Percentiles rank a stretch among this genome's conserved stretches.
These are phyloP conservation scores for Pyrrhosoma nymphula DNA, from an alignment of 2,888 invertebrate species.

Conservation along the genomic window DNA sequence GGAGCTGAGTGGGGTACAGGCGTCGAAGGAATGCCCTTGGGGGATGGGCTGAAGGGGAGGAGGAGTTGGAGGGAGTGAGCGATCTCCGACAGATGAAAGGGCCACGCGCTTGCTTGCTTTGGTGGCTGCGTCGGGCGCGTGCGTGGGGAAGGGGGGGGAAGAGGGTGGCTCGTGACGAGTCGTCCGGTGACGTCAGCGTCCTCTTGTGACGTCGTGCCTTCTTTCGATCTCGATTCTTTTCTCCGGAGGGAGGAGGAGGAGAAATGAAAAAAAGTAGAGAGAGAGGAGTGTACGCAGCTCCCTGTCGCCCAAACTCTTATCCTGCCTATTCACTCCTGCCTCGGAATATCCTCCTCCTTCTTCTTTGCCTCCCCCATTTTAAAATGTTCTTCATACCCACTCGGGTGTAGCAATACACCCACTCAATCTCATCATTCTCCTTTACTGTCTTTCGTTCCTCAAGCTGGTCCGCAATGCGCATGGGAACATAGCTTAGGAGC, in stretches of 20 bases:
- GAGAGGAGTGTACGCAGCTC: conserved; percentile 67
- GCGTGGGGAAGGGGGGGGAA: neutral
- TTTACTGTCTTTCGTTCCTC: conserved; percentile 68
- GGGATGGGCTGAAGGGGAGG: neutral
- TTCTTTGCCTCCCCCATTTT: conserved; percentile 69
- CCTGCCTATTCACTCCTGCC: conserved; percentile 69
- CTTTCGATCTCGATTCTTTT: conserved; percentile 53
- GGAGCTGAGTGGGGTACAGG: neutral
- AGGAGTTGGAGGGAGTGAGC: neutral
- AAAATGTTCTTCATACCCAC: neutral
- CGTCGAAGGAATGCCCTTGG: neutral
- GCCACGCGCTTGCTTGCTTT: conserved; percentile 32
- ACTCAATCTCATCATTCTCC: neutral
- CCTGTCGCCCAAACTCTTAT: conserved; percentile 68
- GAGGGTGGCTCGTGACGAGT: conserved; percentile 28
- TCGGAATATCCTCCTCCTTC: conserved; percentile 69
- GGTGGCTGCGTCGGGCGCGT: conserved; percentile 13
- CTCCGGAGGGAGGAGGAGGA: neutral
- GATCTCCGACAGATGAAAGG: conserved; percentile 62
- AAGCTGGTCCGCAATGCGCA: too few species aligned
- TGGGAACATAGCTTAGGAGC: too few species aligned
- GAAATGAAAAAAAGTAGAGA: conserved; percentile 70
- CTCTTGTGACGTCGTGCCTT: conserved; percentile 56
- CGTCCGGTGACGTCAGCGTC: conserved; percentile 50
- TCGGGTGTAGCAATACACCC: neutral